Evolutionary conservation across 2,113 vertebrate genomes (phyloP).

Genomic region (Phoenicopterus ruber): DNA sequence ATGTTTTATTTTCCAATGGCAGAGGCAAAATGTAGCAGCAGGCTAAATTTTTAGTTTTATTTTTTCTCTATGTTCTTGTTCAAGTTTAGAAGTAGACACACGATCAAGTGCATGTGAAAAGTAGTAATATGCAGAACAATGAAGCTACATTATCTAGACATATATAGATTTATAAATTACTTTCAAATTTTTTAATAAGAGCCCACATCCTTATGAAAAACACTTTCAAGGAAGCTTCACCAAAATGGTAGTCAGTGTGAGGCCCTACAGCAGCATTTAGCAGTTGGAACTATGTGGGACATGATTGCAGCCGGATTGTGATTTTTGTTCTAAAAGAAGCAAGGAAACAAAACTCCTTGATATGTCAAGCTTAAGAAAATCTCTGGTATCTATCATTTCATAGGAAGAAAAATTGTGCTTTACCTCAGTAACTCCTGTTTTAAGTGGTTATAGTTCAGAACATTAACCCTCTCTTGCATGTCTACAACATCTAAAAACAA

Average conservation of each 20-base stretch:
- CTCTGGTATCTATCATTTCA: neutral
- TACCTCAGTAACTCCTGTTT: neutral
- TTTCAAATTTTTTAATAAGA: neutral
- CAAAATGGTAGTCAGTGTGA: neutral
- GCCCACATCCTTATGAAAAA: neutral
- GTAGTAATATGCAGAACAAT: neutral
- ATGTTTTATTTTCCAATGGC: neutral
- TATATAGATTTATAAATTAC: neutral
- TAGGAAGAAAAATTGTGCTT: neutral
- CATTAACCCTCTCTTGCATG: neutral
- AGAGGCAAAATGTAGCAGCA: neutral
- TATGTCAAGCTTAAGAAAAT: neutral
- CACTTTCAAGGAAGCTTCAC: neutral
- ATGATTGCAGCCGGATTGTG: neutral
- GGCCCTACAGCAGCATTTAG: neutral
- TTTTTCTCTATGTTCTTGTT: neutral
- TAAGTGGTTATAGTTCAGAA: neutral
- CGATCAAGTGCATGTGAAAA: neutral
- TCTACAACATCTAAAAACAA: neutral
- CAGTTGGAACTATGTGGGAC: neutral
- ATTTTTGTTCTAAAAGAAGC: neutral
- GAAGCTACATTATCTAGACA: neutral
- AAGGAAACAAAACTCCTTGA: neutral
- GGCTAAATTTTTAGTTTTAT: neutral
- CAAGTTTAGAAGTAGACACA: neutral